A percentile compares a stretch with the other conserved stretches of the same genome.
Evolutionary conservation across 2,113 vertebrate species (phyloP).

Genomic region (Jacana jacana): DNA sequence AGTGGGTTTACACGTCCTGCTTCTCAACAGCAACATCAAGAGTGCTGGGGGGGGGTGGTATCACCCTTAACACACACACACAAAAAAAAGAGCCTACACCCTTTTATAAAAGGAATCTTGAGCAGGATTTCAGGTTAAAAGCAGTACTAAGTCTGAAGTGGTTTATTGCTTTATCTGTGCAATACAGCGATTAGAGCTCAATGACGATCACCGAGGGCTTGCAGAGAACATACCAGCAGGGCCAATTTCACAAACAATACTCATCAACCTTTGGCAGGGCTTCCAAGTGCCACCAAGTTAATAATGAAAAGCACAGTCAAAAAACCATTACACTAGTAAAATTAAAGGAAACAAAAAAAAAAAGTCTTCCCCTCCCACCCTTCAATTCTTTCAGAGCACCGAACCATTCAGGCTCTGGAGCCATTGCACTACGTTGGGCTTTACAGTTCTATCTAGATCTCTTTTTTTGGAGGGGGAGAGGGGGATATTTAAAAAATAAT

Average conservation of each 20-base stretch:
- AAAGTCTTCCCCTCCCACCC: not conserved
- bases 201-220: not conserved
- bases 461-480: rapidly evolving
- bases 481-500: rapidly evolving
- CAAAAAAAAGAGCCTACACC: not conserved
- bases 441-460: not conserved
- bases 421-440: not conserved
- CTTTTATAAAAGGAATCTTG: not conserved
- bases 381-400: not conserved
- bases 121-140: not conserved
- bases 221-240: not conserved
- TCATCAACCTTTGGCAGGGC: not conserved
- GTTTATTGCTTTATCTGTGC: not conserved
- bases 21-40: not conserved
- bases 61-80: not conserved
- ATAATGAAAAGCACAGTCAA: not conserved
- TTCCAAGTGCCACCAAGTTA: not conserved
- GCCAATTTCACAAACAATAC: not conserved
- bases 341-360: not conserved
- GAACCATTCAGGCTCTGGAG: not conserved
- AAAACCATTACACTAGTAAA: not conserved
- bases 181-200: not conserved
- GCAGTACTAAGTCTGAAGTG: not conserved
- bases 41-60: not conserved
- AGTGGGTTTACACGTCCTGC: not conserved